These are phyloP conservation scores for Lamproptera curius DNA, from an alignment of 2,888 invertebrate species.

Conservation along the genomic window DNA sequence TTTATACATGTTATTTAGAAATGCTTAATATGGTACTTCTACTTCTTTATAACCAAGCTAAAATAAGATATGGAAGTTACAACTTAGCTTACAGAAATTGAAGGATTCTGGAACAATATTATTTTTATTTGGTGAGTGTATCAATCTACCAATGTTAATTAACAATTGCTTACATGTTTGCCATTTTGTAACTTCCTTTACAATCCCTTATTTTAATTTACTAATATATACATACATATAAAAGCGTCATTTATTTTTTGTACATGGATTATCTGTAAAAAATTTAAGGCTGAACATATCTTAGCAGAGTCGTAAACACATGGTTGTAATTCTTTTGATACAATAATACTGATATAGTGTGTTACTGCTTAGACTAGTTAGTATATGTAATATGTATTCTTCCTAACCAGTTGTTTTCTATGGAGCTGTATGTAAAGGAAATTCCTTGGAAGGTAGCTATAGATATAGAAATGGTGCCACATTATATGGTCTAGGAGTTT, in stretches of 20 bases:
- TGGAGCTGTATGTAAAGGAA: slow-evolving; percentile 4
- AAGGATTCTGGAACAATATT: no score
- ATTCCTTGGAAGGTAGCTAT: background rate
- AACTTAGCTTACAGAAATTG: no score
- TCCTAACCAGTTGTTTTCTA: background rate
- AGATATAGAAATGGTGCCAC: background rate
- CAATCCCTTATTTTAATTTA: no score
- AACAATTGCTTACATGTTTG: no score
- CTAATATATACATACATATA: no score
- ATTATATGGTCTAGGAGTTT: background rate
- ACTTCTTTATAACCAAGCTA: no score
- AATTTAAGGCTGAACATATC: slow-evolving; percentile 47
- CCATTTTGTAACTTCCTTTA: no score
- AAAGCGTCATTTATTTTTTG: slow-evolving; percentile 12
- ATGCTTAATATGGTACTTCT: no score
- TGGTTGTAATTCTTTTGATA: slow-evolving; percentile 39
- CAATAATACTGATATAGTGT: slow-evolving; percentile 17
- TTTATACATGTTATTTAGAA: no score
- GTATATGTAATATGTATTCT: slow-evolving; percentile 12
- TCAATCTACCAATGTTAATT: no score
- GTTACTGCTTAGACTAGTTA: slow-evolving; percentile 22
- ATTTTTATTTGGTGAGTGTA: no score
- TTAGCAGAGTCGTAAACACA: slow-evolving; percentile 24
- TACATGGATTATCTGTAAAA: slow-evolving; percentile 26
- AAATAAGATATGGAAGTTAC: no score